These are phyloP conservation scores for Ptilonorhynchus violaceus DNA, from an alignment of 2,113 vertebrate species.

Conservation along the genomic window DNA sequence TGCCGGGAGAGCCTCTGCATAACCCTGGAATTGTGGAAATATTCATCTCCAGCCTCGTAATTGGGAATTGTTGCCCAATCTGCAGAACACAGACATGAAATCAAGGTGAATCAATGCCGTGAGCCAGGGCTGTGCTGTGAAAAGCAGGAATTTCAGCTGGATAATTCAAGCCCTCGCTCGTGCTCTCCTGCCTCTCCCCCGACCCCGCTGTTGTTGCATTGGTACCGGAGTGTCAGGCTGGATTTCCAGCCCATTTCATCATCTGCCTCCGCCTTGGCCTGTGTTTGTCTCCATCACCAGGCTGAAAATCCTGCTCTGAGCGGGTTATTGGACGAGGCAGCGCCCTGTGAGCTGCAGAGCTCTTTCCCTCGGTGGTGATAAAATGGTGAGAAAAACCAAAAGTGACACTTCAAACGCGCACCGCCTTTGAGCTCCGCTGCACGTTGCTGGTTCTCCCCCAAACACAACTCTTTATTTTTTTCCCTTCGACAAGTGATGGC, in stretches of 20 bases:
- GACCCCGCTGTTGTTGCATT: slow-evolving; percentile 13
- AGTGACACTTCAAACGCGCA: slow-evolving; percentile 57
- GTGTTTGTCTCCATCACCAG: slow-evolving; percentile 44
- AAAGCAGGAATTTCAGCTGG: not conserved
- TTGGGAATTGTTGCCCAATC: not conserved
- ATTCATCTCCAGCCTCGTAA: not conserved
- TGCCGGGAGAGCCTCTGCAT: not conserved
- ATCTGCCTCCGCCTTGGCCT: slow-evolving; percentile 27
- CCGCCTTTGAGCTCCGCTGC: not conserved
- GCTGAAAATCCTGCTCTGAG: not conserved
- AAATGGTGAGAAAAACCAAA: slow-evolving; percentile 61
- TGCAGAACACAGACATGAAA: not conserved
- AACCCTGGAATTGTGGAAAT: not conserved
- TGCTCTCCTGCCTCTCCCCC: not conserved
- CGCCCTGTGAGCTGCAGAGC: not conserved
- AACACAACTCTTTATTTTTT: not conserved
- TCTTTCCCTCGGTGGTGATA: slow-evolving; percentile 47
- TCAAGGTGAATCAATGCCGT: not conserved
- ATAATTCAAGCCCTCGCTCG: not conserved
- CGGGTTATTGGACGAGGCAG: slow-evolving; percentile 43
- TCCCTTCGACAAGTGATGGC: not conserved
- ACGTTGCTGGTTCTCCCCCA: slow-evolving; percentile 1
- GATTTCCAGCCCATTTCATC: slow-evolving; percentile 62
- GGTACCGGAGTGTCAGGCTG: slow-evolving; percentile 37
- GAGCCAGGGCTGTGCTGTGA: not conserved